A percentile compares a stretch with the other conserved stretches of the same genome.
phyloP scores from a whole-genome alignment of 2,888 invertebrate genomes.

The Latrodectus hesperus region DNA sequence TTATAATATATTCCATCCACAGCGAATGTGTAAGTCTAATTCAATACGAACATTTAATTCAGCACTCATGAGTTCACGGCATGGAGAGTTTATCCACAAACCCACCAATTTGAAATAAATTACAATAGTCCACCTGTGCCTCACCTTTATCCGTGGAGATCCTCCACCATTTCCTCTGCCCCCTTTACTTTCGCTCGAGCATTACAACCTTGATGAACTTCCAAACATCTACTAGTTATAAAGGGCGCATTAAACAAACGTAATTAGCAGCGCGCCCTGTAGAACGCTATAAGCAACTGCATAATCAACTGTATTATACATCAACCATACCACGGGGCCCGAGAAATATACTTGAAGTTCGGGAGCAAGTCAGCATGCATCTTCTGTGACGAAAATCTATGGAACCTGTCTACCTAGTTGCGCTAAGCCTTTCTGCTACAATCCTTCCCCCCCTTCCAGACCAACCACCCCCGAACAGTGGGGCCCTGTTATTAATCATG shows the following conservation, averaged over 20 bases:
- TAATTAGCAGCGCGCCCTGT: conserved; percentile 37
- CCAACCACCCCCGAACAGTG: conserved; percentile 6
- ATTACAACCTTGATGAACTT: too few species aligned
- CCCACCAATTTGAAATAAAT: too few species aligned
- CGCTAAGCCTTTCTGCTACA: conserved; percentile 33
- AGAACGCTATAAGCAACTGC: conserved; percentile 50
- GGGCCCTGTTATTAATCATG: conserved; percentile 61
- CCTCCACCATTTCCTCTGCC: too few species aligned
- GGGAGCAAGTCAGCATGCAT: conserved; percentile 55
- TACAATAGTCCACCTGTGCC: too few species aligned
- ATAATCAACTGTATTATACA: conserved; percentile 66
- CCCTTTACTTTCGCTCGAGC: too few species aligned
- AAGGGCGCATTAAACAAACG: conserved; percentile 50
- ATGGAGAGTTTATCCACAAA: too few species aligned
- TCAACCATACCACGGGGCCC: conserved; percentile 22
- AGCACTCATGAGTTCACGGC: too few species aligned
- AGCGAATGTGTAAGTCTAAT: too few species aligned
- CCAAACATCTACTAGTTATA: too few species aligned
- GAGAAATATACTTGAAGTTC: conserved; percentile 35
- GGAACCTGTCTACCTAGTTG: conserved; percentile 58
- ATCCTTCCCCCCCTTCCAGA: background rate
- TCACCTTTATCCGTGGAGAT: too few species aligned
- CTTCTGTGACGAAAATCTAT: conserved; percentile 64
- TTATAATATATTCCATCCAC: too few species aligned
- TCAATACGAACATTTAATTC: too few species aligned